phyloP scores from a whole-genome alignment of 2,797 vertebrate species.

The Ateles fusciceps region DNA sequence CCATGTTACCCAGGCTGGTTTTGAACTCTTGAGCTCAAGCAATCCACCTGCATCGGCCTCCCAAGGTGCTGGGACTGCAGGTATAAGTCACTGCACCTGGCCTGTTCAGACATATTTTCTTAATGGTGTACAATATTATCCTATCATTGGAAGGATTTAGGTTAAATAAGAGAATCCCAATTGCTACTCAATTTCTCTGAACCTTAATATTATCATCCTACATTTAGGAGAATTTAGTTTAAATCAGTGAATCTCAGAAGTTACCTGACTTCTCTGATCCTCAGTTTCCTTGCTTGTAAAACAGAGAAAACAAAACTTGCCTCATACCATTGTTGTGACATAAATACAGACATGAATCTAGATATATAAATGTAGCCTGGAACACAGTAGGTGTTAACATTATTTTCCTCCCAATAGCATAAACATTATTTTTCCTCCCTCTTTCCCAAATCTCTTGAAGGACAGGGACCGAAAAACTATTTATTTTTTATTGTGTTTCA shows the following conservation, averaged over 20 bases:
- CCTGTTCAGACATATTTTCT: background rate
- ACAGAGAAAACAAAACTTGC: background rate
- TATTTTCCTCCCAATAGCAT: background rate
- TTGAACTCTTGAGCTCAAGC: background rate
- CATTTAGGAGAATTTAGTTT: slow-evolving; percentile 7
- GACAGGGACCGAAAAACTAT: background rate
- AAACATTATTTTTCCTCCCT: background rate
- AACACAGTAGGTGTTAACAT: background rate
- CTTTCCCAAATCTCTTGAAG: slow-evolving; percentile 8
- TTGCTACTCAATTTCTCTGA: background rate
- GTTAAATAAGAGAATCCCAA: background rate
- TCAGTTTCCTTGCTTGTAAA: background rate
- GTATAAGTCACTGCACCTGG: background rate
- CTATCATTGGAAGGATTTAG: background rate
- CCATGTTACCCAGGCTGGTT: background rate
- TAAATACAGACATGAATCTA: background rate
- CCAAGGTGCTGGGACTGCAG: background rate
- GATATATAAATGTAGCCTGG: background rate
- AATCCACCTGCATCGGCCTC: background rate
- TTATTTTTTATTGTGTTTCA: slow-evolving; percentile 1
- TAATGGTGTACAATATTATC: background rate
- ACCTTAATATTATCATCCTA: background rate
- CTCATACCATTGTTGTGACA: background rate
- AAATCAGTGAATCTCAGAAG: slow-evolving; percentile 12
- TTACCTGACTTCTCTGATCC: background rate